These are phyloP conservation scores for Rambutsinella grinnellia DNA, from an alignment of 2,888 invertebrate genomes.

Conservation along the genomic window DNA sequence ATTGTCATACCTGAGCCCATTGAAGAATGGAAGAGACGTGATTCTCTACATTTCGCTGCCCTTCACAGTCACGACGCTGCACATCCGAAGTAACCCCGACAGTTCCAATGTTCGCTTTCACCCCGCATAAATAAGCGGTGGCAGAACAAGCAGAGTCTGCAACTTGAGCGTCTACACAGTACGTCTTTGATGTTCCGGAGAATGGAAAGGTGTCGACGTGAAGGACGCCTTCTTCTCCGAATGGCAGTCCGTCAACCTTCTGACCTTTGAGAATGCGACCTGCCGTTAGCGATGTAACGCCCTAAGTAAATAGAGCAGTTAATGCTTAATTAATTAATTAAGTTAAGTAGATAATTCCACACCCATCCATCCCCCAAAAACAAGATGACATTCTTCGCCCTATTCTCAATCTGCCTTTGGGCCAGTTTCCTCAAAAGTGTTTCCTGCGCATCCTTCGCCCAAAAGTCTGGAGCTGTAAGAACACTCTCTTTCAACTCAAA, in stretches of 20 bases:
- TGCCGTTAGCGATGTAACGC: conserved; percentile 69
- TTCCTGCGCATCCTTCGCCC: conserved; percentile 3
- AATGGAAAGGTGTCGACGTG: conserved; percentile 54
- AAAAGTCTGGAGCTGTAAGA: conserved; percentile 7
- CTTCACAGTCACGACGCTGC: conserved; percentile 29
- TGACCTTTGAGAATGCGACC: conserved; percentile 70
- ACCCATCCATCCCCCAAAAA: conserved; percentile 28
- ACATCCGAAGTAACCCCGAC: conserved; percentile 82
- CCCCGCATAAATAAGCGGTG: conserved; percentile 83
- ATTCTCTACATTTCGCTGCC: conserved; percentile 32
- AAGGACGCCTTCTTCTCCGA: conserved; percentile 67
- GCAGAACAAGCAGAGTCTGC: conserved; percentile 71
- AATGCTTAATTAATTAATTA: no score
- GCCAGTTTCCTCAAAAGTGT: neutral
- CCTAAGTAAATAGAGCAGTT: no score
- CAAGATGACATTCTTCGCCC: conserved; percentile 30
- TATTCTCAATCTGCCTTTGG: neutral
- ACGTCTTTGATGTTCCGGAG: conserved; percentile 53
- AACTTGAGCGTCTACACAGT: conserved; percentile 31
- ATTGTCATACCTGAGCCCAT: conserved; percentile 63
- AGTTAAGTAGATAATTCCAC: no score
- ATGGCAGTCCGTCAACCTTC: conserved; percentile 67
- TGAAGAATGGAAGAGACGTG: conserved; percentile 46
- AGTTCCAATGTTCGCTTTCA: conserved; percentile 82
- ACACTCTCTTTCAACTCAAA: no score